Conservation (phyloP, 2,888 invertebrate species). For the Habrosyne pyritoides region DNA sequence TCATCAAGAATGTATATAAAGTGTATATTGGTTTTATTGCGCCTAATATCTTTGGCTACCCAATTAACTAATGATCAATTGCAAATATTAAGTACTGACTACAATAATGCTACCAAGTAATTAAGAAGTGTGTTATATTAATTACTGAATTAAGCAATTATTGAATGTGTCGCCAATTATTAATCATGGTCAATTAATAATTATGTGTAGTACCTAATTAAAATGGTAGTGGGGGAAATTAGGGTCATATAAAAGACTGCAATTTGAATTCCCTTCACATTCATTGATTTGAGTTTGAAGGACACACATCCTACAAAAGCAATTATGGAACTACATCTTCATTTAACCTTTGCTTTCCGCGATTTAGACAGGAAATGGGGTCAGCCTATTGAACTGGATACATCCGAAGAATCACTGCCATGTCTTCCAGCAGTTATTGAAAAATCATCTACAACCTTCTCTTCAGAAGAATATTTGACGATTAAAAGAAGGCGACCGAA, state of each 20-base stretch:
- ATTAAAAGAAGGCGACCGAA: constrained; percentile 33
- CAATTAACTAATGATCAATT: too few species aligned
- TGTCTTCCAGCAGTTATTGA: constrained; percentile 52
- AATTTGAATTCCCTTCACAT: background rate
- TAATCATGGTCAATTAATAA: background rate
- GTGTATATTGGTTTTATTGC: too few species aligned
- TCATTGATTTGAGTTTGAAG: background rate
- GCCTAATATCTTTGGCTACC: too few species aligned
- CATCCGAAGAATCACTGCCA: constrained; percentile 31
- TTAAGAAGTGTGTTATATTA: background rate
- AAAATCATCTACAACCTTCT: constrained; percentile 49
- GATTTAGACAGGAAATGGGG: constrained; percentile 65
- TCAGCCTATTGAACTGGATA: constrained; percentile 51
- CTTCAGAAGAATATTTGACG: constrained; percentile 56
- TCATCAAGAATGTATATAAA: too few species aligned
- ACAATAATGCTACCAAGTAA: background rate
- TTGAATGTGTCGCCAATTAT: background rate
- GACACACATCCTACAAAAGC: background rate
- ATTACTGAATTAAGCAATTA: background rate
- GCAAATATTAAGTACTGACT: too few species aligned
- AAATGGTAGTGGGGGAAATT: background rate
- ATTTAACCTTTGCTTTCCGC: constrained; percentile 56
- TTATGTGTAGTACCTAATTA: too few species aligned
- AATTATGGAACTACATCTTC: constrained; percentile 62
- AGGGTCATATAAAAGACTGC: background rate